A percentile compares a stretch with the other conserved stretches of the same genome.
Conservation (phyloP, 2,888 invertebrate genomes). For the Acrobasis suavella region DNA sequence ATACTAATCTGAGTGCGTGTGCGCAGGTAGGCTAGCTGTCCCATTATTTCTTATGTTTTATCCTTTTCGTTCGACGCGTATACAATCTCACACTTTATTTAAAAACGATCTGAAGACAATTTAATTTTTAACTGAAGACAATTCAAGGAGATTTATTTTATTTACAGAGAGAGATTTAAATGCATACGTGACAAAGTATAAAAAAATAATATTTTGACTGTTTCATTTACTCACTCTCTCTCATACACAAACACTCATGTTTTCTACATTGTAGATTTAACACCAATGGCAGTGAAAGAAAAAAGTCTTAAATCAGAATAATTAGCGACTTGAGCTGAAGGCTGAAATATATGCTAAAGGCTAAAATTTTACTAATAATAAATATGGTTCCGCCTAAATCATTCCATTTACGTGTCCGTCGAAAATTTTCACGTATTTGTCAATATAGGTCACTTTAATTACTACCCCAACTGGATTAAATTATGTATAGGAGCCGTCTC, state of each 20-base stretch:
- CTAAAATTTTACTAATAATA: too few species aligned
- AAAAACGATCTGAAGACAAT: background rate
- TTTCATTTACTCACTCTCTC: too few species aligned
- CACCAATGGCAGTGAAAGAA: too few species aligned
- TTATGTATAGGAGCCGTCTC: background rate
- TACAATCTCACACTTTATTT: conserved; percentile 1
- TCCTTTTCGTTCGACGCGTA: conserved; percentile 7
- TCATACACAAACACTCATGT: too few species aligned
- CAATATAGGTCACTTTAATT: background rate
- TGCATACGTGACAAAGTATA: too few species aligned
- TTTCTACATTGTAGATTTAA: too few species aligned
- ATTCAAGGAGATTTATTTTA: background rate
- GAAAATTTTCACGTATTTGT: background rate
- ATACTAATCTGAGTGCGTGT: conserved; percentile 49
- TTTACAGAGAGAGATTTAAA: too few species aligned
- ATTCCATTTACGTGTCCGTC: background rate
- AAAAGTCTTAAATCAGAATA: too few species aligned
- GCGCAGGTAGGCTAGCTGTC: conserved; percentile 46
- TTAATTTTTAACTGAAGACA: background rate
- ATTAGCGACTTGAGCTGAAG: too few species aligned
- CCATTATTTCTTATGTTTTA: conserved; percentile 16
- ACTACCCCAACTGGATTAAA: background rate
- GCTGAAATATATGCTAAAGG: too few species aligned
- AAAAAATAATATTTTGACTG: too few species aligned
- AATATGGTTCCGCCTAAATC: too few species aligned